Conservation (phyloP, 1,140 invertebrate genomes). For the Drosophila fuyamai region DNA sequence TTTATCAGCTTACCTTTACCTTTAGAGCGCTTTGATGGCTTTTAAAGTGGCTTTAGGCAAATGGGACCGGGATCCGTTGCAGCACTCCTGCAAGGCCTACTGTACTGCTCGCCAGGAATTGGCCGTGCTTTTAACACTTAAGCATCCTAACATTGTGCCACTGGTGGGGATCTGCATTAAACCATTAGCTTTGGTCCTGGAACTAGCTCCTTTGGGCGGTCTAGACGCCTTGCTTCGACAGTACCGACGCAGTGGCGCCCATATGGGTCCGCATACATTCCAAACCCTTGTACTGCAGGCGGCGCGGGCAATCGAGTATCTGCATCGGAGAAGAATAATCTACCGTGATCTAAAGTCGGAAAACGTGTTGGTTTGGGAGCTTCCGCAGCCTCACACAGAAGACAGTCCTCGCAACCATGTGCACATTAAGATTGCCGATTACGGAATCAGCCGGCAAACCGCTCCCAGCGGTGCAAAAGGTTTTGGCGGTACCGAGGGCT, state of each 20-base stretch:
- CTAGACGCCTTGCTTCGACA: slow-evolving; percentile 92
- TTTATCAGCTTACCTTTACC: not conserved
- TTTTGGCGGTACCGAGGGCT: slow-evolving; percentile 98
- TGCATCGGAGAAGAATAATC: slow-evolving; percentile 97
- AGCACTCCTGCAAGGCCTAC: slow-evolving; percentile 97
- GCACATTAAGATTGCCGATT: slow-evolving; percentile 97
- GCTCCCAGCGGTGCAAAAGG: slow-evolving; percentile 97
- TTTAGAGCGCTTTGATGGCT: slow-evolving; percentile 79
- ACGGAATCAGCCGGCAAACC: slow-evolving; percentile 96
- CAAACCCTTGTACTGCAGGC: slow-evolving; percentile 95
- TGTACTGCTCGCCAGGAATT: slow-evolving; percentile 97
- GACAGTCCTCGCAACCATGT: slow-evolving; percentile 88
- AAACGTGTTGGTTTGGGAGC: slow-evolving; percentile 98
- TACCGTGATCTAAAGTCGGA: slow-evolving; percentile 99
- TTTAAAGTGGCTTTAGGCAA: slow-evolving; percentile 91
- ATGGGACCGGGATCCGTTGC: slow-evolving; percentile 95
- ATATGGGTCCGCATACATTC: slow-evolving; percentile 91
- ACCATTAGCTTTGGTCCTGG: slow-evolving; percentile 95
- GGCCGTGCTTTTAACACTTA: slow-evolving; percentile 93
- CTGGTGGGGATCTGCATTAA: slow-evolving; percentile 94
- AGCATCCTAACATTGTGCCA: slow-evolving; percentile 96
- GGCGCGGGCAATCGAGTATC: slow-evolving; percentile 97
- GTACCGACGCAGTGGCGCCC: slow-evolving; percentile 93
- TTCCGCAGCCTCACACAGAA: slow-evolving; percentile 88
- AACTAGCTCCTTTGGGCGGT: slow-evolving; percentile 95